A percentile compares a stretch with the other conserved stretches of the same genome.
Conservation (phyloP, 2,797 vertebrate species). For the Pachyuromys duprasi region DNA sequence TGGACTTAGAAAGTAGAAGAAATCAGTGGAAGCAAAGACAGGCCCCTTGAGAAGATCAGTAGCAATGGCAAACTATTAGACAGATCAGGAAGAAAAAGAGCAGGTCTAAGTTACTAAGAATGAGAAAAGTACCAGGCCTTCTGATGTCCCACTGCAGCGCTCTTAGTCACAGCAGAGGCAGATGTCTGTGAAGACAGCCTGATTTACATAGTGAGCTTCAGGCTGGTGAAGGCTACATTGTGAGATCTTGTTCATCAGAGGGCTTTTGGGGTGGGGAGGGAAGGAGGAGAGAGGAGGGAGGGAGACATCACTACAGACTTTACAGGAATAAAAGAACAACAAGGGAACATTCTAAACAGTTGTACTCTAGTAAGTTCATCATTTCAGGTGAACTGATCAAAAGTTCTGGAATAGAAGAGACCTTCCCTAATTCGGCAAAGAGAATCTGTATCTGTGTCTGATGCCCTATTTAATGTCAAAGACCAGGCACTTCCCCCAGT, state of each 20-base stretch:
- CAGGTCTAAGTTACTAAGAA: neutral
- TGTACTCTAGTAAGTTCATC: neutral
- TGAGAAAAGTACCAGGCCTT: neutral
- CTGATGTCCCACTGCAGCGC: no score
- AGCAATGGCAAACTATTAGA: neutral
- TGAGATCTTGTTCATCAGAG: neutral
- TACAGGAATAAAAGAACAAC: neutral
- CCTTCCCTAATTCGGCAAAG: neutral
- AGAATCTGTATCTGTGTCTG: neutral
- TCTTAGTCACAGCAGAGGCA: neutral
- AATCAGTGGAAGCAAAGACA: neutral
- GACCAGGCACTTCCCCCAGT: neutral
- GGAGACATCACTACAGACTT: neutral
- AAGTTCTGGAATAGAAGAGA: neutral
- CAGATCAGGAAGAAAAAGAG: neutral
- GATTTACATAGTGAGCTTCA: neutral
- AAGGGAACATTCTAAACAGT: neutral
- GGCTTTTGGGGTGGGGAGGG: no score
- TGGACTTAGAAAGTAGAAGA: neutral
- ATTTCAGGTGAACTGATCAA: neutral
- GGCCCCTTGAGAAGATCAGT: neutral
- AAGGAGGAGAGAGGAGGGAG: neutral
- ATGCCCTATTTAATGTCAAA: neutral
- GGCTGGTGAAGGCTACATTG: neutral
- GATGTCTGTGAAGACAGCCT: neutral